These are phyloP conservation scores for Cantharis rufa DNA, from an alignment of 2,888 invertebrate species.

Conservation along the genomic window DNA sequence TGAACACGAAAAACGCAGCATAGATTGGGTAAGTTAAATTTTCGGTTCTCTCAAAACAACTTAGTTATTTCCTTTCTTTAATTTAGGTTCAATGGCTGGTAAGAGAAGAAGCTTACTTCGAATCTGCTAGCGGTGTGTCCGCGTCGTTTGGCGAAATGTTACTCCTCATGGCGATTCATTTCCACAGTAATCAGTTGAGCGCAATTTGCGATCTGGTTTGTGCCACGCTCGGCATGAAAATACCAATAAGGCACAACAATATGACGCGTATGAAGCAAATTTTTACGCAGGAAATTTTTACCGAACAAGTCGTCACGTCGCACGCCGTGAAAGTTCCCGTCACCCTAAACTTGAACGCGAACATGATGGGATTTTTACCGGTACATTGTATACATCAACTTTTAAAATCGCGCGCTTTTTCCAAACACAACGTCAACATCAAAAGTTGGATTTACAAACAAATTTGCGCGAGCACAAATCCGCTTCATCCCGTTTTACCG, in stretches of 20 bases:
- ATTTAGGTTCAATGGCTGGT: slow-evolving; percentile 80
- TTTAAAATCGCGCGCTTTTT: slow-evolving; percentile 90
- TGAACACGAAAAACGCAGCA: slow-evolving; percentile 82
- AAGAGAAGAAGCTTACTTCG: slow-evolving; percentile 86
- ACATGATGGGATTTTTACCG: slow-evolving; percentile 88
- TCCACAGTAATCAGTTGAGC: slow-evolving; percentile 91
- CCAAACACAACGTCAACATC: slow-evolving; percentile 94
- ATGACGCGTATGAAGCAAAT: slow-evolving; percentile 88
- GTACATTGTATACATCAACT: slow-evolving; percentile 96
- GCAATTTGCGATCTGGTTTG: slow-evolving; percentile 94
- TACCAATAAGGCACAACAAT: slow-evolving; percentile 83
- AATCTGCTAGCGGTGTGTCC: slow-evolving; percentile 80
- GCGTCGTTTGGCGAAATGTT: slow-evolving; percentile 96
- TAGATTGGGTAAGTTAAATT: slow-evolving; percentile 72
- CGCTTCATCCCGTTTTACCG: slow-evolving; percentile 91
- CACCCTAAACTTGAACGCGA: slow-evolving; percentile 84
- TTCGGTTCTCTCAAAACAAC: background rate
- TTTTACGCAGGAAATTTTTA: slow-evolving; percentile 95
- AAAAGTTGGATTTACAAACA: slow-evolving; percentile 97
- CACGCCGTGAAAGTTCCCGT: slow-evolving; percentile 97
- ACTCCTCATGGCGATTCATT: slow-evolving; percentile 93
- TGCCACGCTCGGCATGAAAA: slow-evolving; percentile 93
- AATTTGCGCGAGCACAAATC: slow-evolving; percentile 85
- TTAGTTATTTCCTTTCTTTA: background rate
- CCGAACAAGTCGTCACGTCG: slow-evolving; percentile 93